phyloP scores from a whole-genome alignment of 2,113 vertebrate genomes.

The Psephotus haematonotus region DNA sequence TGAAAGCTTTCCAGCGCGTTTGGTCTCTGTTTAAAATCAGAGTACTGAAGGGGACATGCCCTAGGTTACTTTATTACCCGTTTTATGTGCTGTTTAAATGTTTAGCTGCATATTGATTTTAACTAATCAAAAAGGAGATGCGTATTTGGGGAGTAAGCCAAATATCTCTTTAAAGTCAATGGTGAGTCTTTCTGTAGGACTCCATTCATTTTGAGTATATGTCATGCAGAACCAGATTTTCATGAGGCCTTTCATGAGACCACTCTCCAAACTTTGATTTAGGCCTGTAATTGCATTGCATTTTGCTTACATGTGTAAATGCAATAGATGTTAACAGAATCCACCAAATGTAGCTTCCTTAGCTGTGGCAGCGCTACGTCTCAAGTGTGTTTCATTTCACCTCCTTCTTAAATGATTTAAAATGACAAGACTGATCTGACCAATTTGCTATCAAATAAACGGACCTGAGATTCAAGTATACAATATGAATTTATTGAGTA shows the following conservation, averaged over 20 bases:
- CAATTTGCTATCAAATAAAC: background rate
- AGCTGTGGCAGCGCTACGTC: background rate
- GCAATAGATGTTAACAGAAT: background rate
- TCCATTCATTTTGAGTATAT: background rate
- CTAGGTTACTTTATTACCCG: background rate
- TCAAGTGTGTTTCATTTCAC: background rate
- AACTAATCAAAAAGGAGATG: background rate
- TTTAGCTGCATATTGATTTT: slow-evolving; percentile 9
- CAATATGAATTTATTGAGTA: background rate
- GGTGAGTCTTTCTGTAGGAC: background rate
- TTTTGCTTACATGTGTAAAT: background rate
- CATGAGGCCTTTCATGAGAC: background rate
- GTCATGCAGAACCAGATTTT: background rate
- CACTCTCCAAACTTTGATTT: background rate
- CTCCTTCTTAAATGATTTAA: background rate
- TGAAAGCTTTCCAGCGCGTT: slow-evolving; percentile 27
- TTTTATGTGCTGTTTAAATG: background rate
- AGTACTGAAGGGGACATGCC: background rate
- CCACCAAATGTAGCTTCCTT: background rate
- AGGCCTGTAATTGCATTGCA: background rate
- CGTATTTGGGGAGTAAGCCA: background rate
- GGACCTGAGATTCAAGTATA: background rate
- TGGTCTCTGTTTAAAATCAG: slow-evolving; percentile 28
- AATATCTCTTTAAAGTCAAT: background rate
- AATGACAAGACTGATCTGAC: background rate